Percentiles rank a stretch among this genome's conserved stretches.
Evolutionary conservation across 2,797 vertebrate species (phyloP).

Genomic region (Acanthornis magna): DNA sequence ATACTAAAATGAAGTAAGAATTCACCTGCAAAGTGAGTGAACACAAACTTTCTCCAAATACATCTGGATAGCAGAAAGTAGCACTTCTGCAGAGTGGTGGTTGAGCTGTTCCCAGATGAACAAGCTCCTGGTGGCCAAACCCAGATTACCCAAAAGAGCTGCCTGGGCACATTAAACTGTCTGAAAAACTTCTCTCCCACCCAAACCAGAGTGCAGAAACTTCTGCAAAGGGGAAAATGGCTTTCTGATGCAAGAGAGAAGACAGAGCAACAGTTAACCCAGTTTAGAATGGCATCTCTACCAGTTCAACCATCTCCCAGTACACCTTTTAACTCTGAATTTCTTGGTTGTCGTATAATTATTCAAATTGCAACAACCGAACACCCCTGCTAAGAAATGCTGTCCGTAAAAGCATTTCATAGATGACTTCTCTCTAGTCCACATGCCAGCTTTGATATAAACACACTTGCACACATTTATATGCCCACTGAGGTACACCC

Average conservation of each 20-base stretch:
- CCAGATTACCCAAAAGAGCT: not conserved
- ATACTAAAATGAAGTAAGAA: not conserved
- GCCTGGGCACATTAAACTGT: not conserved
- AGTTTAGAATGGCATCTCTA: not conserved
- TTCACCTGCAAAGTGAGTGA: not conserved
- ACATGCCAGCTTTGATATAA: not conserved
- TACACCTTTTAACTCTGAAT: not conserved
- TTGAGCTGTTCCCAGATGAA: not conserved
- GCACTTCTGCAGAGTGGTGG: not conserved
- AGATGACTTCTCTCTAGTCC: not conserved
- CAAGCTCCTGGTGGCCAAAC: not conserved
- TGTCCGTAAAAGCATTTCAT: not conserved
- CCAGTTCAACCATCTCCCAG: not conserved
- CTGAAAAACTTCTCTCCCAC: not conserved
- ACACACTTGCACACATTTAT: not conserved
- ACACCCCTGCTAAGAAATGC: not conserved
- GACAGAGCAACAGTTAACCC: not conserved
- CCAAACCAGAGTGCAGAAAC: not conserved
- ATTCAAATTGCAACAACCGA: not conserved
- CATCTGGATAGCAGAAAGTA: not conserved
- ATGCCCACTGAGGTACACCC: not conserved
- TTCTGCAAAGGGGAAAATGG: not conserved
- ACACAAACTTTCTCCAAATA: not conserved
- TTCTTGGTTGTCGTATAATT: not conserved
- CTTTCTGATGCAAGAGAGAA: not conserved